Conservation (phyloP, 2,888 invertebrate species). For the Drosophila meridionalis region DNA sequence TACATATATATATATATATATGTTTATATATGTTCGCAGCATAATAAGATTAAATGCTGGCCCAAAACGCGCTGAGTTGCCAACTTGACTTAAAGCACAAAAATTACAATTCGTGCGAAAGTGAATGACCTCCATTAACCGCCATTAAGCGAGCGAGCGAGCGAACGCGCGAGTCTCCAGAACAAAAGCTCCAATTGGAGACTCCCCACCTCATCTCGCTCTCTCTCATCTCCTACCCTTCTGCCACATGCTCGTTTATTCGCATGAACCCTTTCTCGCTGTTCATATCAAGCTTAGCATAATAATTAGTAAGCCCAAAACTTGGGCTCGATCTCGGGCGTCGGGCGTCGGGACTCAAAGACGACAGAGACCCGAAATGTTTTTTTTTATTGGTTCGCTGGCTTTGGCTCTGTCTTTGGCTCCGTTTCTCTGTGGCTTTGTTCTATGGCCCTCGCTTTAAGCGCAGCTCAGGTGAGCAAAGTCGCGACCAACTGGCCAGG, state of each 20-base stretch:
- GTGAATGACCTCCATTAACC: constrained; percentile 85
- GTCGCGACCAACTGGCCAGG: constrained; percentile 62
- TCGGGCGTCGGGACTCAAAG: background rate
- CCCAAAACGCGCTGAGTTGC: constrained; percentile 50
- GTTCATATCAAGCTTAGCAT: constrained; percentile 67
- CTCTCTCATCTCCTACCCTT: background rate
- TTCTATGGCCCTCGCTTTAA: constrained; percentile 43
- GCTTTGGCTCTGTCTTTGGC: constrained; percentile 4
- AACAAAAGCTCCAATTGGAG: constrained; percentile 39
- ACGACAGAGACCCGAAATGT: constrained; percentile 40
- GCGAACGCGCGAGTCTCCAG: constrained; percentile 19
- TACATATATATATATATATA: background rate
- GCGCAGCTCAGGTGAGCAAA: constrained; percentile 56
- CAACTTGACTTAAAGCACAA: constrained; percentile 76
- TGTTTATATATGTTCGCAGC: constrained; percentile 24
- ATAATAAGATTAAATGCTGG: constrained; percentile 71
- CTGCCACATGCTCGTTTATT: constrained; percentile 43
- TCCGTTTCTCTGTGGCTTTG: constrained; percentile 7
- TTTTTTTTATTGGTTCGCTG: constrained; percentile 52
- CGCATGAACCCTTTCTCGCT: constrained; percentile 62
- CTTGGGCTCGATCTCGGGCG: constrained; percentile 54
- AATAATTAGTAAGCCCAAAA: constrained; percentile 77
- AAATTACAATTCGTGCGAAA: constrained; percentile 84
- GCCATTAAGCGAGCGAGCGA: constrained; percentile 76
- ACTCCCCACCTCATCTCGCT: constrained; percentile 6